A percentile compares a stretch with the other conserved stretches of the same genome.
These are phyloP conservation scores for Indicator maculatus DNA, from an alignment of 2,113 vertebrate species.

Conservation along the genomic window DNA sequence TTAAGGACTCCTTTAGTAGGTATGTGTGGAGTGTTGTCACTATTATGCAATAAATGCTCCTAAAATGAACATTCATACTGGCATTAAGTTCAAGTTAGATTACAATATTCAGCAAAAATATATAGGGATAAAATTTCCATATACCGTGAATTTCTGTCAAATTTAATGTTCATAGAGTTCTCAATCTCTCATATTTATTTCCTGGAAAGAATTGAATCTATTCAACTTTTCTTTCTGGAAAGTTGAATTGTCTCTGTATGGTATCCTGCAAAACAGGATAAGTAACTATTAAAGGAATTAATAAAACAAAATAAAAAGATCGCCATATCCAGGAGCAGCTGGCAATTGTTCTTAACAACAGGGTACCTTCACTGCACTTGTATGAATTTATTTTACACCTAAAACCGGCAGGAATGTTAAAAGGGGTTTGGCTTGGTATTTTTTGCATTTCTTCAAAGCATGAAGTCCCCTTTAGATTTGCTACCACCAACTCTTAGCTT, in stretches of 20 bases:
- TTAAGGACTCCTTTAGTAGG: neutral
- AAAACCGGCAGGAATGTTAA: slow-evolving; percentile 34
- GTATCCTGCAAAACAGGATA: neutral
- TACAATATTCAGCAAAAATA: neutral
- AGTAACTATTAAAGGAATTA: slow-evolving; percentile 5
- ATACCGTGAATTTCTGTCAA: neutral
- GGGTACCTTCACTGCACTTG: neutral
- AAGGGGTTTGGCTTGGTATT: neutral
- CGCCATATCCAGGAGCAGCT: neutral
- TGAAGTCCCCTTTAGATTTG: slow-evolving; percentile 21
- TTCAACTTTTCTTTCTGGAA: slow-evolving; percentile 22
- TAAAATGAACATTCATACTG: neutral
- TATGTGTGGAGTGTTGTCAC: neutral
- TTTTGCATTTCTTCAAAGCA: slow-evolving; percentile 30
- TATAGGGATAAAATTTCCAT: neutral
- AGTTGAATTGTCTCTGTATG: neutral
- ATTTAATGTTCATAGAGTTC: neutral
- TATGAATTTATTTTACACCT: slow-evolving; percentile 25
- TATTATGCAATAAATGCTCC: neutral
- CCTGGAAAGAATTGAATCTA: neutral
- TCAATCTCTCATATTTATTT: neutral
- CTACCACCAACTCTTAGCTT: neutral
- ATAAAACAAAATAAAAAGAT: slow-evolving; percentile 14
- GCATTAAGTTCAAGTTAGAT: neutral
- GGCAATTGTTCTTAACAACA: slow-evolving; percentile 14